Percentiles rank a stretch among this genome's conserved stretches.
Evolutionary conservation across 2,797 vertebrate genomes (phyloP).

Genomic region (Synaphobranchus kaupii): DNA sequence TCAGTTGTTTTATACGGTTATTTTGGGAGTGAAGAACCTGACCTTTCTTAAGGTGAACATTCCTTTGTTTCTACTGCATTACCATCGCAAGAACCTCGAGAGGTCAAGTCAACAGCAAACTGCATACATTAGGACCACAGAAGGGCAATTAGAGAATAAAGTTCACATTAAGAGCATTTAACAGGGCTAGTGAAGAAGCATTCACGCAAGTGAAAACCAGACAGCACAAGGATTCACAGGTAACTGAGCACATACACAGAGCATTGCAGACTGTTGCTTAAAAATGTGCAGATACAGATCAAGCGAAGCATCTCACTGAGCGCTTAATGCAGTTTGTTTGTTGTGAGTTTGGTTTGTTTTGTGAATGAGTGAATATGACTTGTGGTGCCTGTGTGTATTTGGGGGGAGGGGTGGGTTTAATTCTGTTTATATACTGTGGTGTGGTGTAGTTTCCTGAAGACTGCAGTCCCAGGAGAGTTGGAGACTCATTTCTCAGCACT

Average conservation of each 20-base stretch:
- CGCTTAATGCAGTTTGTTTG: neutral
- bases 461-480: neutral
- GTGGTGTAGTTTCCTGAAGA: neutral
- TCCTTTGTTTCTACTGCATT: neutral
- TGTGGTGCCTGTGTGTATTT: neutral
- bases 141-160: too few species aligned
- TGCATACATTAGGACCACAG: neutral
- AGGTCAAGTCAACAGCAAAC: neutral
- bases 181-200: neutral
- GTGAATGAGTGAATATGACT: neutral
- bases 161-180: neutral
- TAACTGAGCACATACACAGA: neutral
- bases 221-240: neutral
- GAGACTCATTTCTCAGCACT: neutral
- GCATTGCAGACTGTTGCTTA: neutral
- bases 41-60: neutral
- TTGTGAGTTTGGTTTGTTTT: neutral
- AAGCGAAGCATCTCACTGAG: neutral
- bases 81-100: neutral
- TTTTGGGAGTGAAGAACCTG: neutral
- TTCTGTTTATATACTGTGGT: neutral
- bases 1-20: neutral
- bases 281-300: neutral
- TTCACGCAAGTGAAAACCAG: neutral
- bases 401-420: neutral